These are phyloP conservation scores for Seriola dumerili DNA, from an alignment of 2,113 vertebrate species.

Conservation along the genomic window DNA sequence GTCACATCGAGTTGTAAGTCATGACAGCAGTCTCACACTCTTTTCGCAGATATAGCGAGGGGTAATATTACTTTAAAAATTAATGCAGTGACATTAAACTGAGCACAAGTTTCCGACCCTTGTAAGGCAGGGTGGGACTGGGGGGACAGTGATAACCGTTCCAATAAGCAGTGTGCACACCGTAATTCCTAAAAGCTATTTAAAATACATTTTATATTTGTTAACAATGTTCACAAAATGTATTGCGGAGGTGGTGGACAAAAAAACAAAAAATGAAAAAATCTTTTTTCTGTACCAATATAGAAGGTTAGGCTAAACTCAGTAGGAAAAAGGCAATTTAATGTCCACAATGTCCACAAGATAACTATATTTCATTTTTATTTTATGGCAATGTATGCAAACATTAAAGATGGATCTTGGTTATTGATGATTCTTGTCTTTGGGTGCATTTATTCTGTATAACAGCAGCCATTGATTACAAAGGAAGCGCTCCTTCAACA, in stretches of 20 bases:
- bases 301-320: not conserved
- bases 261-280: conserved; percentile 16
- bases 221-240: not conserved
- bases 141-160: not conserved
- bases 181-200: not conserved
- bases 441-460: conserved; percentile 57
- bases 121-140: conserved; percentile 56
- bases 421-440: conserved; percentile 45
- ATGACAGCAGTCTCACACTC: conserved; percentile 77
- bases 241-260: not conserved
- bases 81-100: conserved; percentile 76
- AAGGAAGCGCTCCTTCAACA: conserved; percentile 42
- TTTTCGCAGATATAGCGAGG: conserved; percentile 67
- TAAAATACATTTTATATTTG: not conserved
- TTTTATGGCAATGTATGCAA: conserved; percentile 27
- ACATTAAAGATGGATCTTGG: conserved; percentile 34
- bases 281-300: conserved; percentile 11
- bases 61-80: conserved; percentile 73
- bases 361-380: conserved; percentile 47
- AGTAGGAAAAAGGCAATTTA: conserved; percentile 16
- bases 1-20: conserved; percentile 81
- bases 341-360: conserved; percentile 13
- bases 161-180: not conserved
- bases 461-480: conserved; percentile 65
- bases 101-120: conserved; percentile 54